Evolutionary conservation across 2,888 invertebrate genomes (phyloP).

Genomic region (Balanococcus diminutus): DNA sequence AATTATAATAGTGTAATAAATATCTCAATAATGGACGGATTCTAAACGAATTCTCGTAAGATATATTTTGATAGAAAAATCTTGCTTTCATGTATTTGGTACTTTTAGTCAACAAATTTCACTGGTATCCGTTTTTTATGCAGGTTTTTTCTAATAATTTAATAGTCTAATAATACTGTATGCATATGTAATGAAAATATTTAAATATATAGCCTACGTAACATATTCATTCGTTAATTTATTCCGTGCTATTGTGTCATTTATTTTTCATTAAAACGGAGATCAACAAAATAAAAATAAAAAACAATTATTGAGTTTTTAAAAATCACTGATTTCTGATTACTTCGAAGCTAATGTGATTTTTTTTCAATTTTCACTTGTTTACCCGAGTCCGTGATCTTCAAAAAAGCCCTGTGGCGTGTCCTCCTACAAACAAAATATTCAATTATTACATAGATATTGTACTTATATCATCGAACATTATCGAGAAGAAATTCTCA

Average conservation of each 20-base stretch:
- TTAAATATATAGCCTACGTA: not conserved
- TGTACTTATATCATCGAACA: too few relatives aligned
- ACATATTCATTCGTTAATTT: not conserved
- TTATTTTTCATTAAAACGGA: not conserved
- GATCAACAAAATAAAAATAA: not conserved
- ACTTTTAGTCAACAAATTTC: not conserved
- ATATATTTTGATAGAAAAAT: not conserved
- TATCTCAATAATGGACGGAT: not conserved
- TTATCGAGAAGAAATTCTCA: too few relatives aligned
- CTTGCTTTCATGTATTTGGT: not conserved
- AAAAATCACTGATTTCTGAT: not conserved
- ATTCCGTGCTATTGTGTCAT: not conserved
- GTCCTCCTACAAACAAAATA: slow-evolving; percentile 88
- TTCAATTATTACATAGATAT: not conserved
- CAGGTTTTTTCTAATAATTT: too few relatives aligned
- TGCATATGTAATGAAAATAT: not conserved
- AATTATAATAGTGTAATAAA: not conserved
- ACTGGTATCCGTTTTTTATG: not conserved
- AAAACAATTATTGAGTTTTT: not conserved
- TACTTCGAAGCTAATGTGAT: not conserved
- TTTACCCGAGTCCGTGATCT: slow-evolving; percentile 93
- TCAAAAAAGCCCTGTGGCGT: slow-evolving; percentile 99
- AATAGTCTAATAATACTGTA: not conserved
- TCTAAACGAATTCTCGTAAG: not conserved
- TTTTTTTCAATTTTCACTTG: not conserved